Evolutionary conservation across 2,888 invertebrate genomes (phyloP), one percentile per base, ranked within the genome.

Genomic region (Nowickia ferox): DNA sequence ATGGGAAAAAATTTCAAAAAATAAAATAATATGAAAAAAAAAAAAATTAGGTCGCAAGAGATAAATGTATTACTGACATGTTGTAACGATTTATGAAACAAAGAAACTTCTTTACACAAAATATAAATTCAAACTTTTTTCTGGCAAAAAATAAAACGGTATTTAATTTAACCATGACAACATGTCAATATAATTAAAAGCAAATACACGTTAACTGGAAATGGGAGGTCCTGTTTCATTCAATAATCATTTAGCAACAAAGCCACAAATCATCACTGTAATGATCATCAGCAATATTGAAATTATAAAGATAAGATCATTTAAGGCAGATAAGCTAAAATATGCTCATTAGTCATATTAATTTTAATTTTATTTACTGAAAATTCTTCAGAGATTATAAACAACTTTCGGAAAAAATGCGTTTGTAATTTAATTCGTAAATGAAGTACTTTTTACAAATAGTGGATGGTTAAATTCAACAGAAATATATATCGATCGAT

Each of bases 81-180:
- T 86, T 80, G 75, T 71, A 86, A 68, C 86, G 83, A 86, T 86
- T 86, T 83, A 86, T 80, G 77, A 83, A 83, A 86, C 86, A 86
- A 86, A 86, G 86, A 76, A 83, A 84, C 57, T 42, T 74, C 76
- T 79, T 69, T 53, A 22, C 40, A 55, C 51, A 19, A 69, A 19
- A 57, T 3, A 71, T 19, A 30, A 44, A 44, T 66, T 48, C 9
- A 51, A 75, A 61, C 9, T 51, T 66, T 71, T 57, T 66, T 30
- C 38, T 30, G 22, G 38, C 9, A 68, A 59, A 48, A 68, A 57
- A 55, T 59, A 71, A 83, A 83, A 80, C 71, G 71, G 71, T 84
- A 84, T 84, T 84, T 84, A 61, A 84, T 79, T 79, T 77, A 77
- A 63, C 71, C 78, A 84, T 74, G 83, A 83, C 86, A 86, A 83